These are phyloP conservation scores for Trididemnum miniatum DNA, from an alignment of 23 tunicate species.

Conservation along the genomic window DNA sequence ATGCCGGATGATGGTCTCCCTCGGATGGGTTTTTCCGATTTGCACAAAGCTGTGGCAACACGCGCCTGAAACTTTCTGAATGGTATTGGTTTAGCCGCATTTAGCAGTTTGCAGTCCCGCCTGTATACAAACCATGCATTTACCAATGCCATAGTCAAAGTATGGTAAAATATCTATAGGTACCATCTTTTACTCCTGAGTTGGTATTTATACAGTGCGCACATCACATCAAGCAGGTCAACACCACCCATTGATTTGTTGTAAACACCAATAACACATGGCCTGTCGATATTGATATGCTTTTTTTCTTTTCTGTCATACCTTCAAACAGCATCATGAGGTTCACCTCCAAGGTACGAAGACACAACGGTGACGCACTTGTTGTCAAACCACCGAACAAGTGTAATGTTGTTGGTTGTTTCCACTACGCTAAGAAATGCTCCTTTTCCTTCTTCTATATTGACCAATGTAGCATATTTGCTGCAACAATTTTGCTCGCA, in stretches of 20 bases:
- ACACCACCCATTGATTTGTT: conserved; percentile 7
- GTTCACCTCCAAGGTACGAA: conserved; percentile 11
- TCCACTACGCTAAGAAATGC: neutral
- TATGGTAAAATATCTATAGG: conserved; percentile 9
- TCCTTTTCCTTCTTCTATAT: conserved; percentile 8
- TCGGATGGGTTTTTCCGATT: neutral
- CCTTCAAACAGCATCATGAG: neutral
- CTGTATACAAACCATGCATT: conserved; percentile 1
- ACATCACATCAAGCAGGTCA: conserved; percentile 13
- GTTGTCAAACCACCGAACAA: conserved; percentile 15
- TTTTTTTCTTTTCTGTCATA: conserved; percentile 13
- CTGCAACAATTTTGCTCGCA: too few relatives aligned
- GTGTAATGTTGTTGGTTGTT: neutral
- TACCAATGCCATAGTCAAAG: conserved; percentile 5
- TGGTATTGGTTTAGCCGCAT: neutral
- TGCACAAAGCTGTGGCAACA: neutral
- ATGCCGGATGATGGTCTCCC: neutral
- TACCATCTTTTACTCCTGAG: conserved; percentile 9
- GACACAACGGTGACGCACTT: conserved; percentile 9
- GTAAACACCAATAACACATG: neutral
- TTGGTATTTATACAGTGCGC: conserved; percentile 1
- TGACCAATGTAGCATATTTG: too few relatives aligned
- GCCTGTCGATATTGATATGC: conserved; percentile 1
- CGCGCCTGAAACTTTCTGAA: conserved; percentile 1
- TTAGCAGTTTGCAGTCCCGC: neutral